Base-by-base conservation (phyloP, 92 coral and sea anemone species). In the Meandrina meandrites region DNA sequence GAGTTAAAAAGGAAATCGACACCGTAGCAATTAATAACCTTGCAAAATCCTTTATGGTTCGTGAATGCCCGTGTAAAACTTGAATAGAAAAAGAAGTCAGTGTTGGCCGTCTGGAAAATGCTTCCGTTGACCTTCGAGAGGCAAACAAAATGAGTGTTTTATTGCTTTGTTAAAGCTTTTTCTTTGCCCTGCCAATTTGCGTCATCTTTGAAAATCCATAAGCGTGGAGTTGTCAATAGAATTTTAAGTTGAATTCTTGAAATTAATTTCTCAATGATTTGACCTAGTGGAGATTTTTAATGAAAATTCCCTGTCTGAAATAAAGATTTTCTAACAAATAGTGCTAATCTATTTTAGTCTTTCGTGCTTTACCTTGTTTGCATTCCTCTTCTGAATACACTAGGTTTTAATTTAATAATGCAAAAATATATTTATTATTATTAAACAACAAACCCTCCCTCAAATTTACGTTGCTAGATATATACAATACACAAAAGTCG, bases 341-440 rank as follows among this genome's bases (percentile, higher is more conserved):
- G 50, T 17, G 0, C 19, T 83, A 54, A 83, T 72, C 70, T 72
- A 54, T 51, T 54, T 9, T 13, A 8, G 16, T 12, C 7, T 72
- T 72, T 37, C 16, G 35, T 36, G 28, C 80, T n/a, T 84, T 30
- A 2, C 10, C 34, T 70, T 83, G 80, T 84, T 84, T 84, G 80
- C 73, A 56, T 57, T 73, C 54, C 73, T 73, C 72, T 84, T n/a
- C 80, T 34, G 40, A 36, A 58, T 35, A 5, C 35, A 54, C 21
- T 51, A 22, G 40, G 36, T 72, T 72, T 73, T 54, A 53, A 53
- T 4, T 45, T 45, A n/a, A n/a, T 81, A 62, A 77, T 67, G 1
- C 21, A 56, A 53, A 35, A 57, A 30, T 34, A 78, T 27, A 4
- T 56, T 27, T n/a, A 66, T 66, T 0, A 66, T 64, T 64, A 22